Evolutionary conservation across 2,797 vertebrate genomes (phyloP).

Genomic region (Dendrocincla tyrannina): DNA sequence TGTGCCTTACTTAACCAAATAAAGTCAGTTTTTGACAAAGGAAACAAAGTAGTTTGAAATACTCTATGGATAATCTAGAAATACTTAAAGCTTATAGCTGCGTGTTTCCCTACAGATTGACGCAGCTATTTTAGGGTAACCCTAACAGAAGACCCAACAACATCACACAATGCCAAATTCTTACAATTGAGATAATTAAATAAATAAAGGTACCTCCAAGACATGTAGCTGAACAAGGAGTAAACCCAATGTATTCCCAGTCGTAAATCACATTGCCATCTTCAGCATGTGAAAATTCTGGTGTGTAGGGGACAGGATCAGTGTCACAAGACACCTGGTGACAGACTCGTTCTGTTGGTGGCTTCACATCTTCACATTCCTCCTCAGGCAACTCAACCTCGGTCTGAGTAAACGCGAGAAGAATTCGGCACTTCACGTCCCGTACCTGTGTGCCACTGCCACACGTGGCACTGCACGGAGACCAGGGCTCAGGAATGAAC

Average conservation of each 20-base stretch:
- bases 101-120: neutral
- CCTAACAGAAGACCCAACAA: neutral
- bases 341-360: slow-evolving; percentile 77
- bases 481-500: slow-evolving; percentile 90
- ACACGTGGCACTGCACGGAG: slow-evolving; percentile 86
- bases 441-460: slow-evolving; percentile 84
- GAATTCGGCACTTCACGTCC: slow-evolving; percentile 84
- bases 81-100: neutral
- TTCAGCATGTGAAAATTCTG: neutral
- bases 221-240: slow-evolving; percentile 85
- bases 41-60: neutral
- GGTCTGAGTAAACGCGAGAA: slow-evolving; percentile 86
- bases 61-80: neutral
- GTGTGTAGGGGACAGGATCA: slow-evolving; percentile 1
- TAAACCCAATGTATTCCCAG: slow-evolving; percentile 90
- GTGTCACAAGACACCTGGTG: slow-evolving; percentile 74
- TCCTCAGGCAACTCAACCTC: slow-evolving; percentile 89
- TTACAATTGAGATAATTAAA: neutral
- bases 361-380: slow-evolving; percentile 83
- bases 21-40: neutral
- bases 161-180: neutral
- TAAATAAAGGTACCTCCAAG: slow-evolving; percentile 79
- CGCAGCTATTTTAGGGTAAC: neutral
- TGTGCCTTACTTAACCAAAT: neutral
- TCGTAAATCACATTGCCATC: slow-evolving; percentile 69